These are phyloP conservation scores for Percopsis omiscomaycus DNA, from an alignment of 2,797 vertebrate genomes.

Conservation along the genomic window DNA sequence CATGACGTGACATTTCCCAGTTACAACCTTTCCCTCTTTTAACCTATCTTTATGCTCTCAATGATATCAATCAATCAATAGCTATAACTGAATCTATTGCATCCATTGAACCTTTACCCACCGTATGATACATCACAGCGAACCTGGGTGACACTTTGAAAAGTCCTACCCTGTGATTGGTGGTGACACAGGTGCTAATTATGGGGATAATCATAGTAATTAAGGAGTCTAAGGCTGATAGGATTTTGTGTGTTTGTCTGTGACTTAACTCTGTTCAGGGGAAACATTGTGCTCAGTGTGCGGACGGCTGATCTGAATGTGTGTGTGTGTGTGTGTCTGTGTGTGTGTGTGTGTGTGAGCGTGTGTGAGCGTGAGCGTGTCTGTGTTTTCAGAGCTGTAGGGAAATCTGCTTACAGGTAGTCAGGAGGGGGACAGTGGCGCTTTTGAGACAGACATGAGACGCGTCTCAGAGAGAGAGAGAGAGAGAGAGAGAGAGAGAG, in stretches of 20 bases:
- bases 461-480: conserved; percentile 69
- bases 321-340: conserved; percentile 33
- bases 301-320: conserved; percentile 29
- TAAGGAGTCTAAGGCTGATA: conserved; percentile 56
- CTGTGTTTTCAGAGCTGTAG: conserved; percentile 16
- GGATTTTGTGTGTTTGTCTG: conserved; percentile 65
- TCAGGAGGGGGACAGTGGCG: conserved; percentile 30
- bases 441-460: too few relatives aligned
- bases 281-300: conserved; percentile 38
- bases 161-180: conserved; percentile 57
- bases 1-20: too few relatives aligned
- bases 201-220: conserved; percentile 70
- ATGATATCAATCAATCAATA: too few relatives aligned
- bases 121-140: conserved; percentile 21
- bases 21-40: too few relatives aligned
- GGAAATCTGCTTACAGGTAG: not conserved
- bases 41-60: too few relatives aligned
- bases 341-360: conserved; percentile 4
- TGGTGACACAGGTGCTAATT: conserved; percentile 63
- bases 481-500: conserved; percentile 30
- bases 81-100: conserved; percentile 27
- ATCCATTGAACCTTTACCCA: conserved; percentile 6
- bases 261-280: conserved; percentile 53
- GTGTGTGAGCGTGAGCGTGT: conserved; percentile 11
- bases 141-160: conserved; percentile 44